phyloP scores from a whole-genome alignment of 1,140 invertebrate species.

The Drosophila miranda region DNA sequence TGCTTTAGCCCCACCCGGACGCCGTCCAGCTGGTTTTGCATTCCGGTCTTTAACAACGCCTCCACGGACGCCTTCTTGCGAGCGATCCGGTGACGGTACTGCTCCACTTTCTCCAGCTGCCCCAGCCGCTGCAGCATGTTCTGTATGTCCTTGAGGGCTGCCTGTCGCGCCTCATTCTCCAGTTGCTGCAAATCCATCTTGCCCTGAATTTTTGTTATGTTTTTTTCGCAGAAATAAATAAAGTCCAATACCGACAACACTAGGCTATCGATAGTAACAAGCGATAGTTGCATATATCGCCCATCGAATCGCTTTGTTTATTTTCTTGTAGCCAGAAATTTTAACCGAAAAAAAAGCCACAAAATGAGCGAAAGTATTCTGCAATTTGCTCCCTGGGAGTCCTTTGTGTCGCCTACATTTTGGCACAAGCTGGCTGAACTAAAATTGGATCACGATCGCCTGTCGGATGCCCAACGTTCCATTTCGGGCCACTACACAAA shows the following conservation, averaged over 20 bases:
- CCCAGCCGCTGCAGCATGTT: slow-evolving; percentile 97
- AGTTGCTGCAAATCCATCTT: slow-evolving; percentile 90
- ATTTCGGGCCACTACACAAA: slow-evolving; percentile 91
- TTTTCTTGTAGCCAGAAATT: slow-evolving; percentile 15
- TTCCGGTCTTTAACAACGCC: slow-evolving; percentile 98
- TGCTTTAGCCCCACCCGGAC: slow-evolving; percentile 96
- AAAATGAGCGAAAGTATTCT: slow-evolving; percentile 63
- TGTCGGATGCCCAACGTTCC: slow-evolving; percentile 88
- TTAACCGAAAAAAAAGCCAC: slow-evolving; percentile 22
- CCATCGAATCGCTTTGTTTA: slow-evolving; percentile 40
- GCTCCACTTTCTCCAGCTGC: slow-evolving; percentile 94
- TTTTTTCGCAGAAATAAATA: neutral
- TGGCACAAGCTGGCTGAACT: slow-evolving; percentile 95
- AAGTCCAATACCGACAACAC: too few species aligned
- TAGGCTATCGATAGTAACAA: too few species aligned
- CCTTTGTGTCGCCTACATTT: slow-evolving; percentile 90
- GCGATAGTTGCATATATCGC: slow-evolving; percentile 5
- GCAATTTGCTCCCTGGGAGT: slow-evolving; percentile 84
- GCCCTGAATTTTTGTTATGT: neutral
- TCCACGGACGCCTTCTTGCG: slow-evolving; percentile 97
- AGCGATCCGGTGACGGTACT: slow-evolving; percentile 84
- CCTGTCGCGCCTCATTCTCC: slow-evolving; percentile 92
- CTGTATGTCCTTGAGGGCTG: slow-evolving; percentile 94
- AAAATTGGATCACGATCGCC: slow-evolving; percentile 93
- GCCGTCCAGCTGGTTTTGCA: slow-evolving; percentile 98